These are phyloP conservation scores for Diceros bicornis DNA, from an alignment of 2,797 vertebrate species.

Conservation along the genomic window DNA sequence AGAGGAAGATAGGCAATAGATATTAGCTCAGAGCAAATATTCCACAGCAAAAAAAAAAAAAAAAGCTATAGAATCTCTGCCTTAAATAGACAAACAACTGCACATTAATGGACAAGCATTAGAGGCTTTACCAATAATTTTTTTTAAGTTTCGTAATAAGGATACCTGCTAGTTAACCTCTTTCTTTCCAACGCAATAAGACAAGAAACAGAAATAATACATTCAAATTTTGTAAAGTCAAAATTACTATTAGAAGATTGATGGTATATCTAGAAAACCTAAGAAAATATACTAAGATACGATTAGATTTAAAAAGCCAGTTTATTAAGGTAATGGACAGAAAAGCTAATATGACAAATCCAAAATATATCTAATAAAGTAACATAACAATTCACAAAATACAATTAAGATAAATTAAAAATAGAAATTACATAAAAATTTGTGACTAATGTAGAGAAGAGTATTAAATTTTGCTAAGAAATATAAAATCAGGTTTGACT, in stretches of 20 bases:
- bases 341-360: background rate
- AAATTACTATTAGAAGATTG: conserved; percentile 31
- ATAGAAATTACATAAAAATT: conserved; percentile 39
- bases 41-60: too few relatives aligned
- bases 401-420: background rate
- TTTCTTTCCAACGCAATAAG: conserved; percentile 62
- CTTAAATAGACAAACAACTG: background rate
- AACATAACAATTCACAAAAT: conserved; percentile 43
- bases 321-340: background rate
- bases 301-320: conserved; percentile 4
- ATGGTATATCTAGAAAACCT: background rate
- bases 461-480: conserved; percentile 45
- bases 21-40: too few relatives aligned
- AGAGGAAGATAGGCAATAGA: too few relatives aligned
- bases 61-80: background rate
- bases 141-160: background rate
- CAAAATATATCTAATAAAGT: conserved; percentile 40
- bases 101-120: background rate
- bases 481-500: background rate
- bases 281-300: conserved; percentile 25
- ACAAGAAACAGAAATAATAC: conserved; percentile 65
- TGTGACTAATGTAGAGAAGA: conserved; percentile 8
- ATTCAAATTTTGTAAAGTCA: background rate
- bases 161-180: background rate
- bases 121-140: background rate